Conservation (phyloP, 2,888 invertebrate genomes). For the Nemapogon koenigi region DNA sequence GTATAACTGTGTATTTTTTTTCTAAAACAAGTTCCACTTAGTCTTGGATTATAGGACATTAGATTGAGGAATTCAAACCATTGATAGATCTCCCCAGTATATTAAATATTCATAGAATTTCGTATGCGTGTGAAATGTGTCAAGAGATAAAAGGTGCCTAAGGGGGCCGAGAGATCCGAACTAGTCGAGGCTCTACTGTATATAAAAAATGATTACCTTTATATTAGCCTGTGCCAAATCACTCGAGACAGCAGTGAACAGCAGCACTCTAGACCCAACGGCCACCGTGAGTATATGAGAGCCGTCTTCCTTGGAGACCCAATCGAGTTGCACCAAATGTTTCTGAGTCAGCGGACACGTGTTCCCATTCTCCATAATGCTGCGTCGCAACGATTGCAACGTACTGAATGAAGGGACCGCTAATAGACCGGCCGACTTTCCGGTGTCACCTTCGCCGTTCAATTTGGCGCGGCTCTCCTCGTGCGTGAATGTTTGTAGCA, state of each 20-base stretch:
- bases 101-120: no score
- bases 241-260: slow-evolving; percentile 93
- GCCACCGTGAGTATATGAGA: slow-evolving; percentile 97
- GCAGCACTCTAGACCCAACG: slow-evolving; percentile 89
- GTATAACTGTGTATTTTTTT: no score
- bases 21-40: no score
- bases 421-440: slow-evolving; percentile 68
- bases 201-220: slow-evolving; percentile 56
- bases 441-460: slow-evolving; percentile 61
- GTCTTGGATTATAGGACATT: no score
- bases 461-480: slow-evolving; percentile 72
- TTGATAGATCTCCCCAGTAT: no score
- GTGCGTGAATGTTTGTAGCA: slow-evolving; percentile 80
- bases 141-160: no score
- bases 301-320: slow-evolving; percentile 99
- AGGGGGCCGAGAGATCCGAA: no score
- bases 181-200: no score
- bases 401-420: slow-evolving; percentile 93
- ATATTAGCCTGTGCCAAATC: slow-evolving; percentile 95
- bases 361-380: slow-evolving; percentile 90
- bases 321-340: slow-evolving; percentile 94
- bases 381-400: slow-evolving; percentile 83
- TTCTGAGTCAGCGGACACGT: slow-evolving; percentile 91
- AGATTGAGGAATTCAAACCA: no score
- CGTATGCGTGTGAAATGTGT: no score